Evolutionary conservation across 2,888 invertebrate genomes (phyloP), one percentile per base, ranked within the genome.

Genomic region (Cerastoderma edule): DNA sequence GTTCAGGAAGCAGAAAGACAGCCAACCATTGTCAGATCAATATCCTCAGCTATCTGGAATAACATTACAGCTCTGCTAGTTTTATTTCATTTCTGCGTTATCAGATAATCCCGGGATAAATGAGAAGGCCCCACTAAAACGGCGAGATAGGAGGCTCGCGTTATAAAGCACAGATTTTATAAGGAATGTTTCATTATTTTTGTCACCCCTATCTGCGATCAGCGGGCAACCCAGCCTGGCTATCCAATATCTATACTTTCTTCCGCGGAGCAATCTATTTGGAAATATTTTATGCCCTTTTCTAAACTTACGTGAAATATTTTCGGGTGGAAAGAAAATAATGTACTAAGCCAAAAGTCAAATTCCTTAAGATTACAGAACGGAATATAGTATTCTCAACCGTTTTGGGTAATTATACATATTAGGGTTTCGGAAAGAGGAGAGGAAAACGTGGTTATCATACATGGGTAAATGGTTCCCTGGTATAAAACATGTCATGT

Each of bases 381-480:
- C n/a, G n/a, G n/a, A n/a, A n/a, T n/a, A n/a, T n/a, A n/a, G n/a
- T n/a, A n/a, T n/a, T n/a, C n/a, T n/a, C n/a, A n/a, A n/a, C n/a
- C n/a, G n/a, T n/a, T n/a, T n/a, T n/a, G n/a, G n/a, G n/a, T n/a
- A n/a, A n/a, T n/a, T n/a, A n/a, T n/a, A n/a, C n/a, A n/a, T n/a
- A n/a, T n/a, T n/a, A n/a, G n/a, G n/a, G n/a, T n/a, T n/a, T n/a
- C n/a, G n/a, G n/a, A n/a, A n/a, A 53, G 50, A 50, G 24, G 50
- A 27, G 50, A 19, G 24, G 22, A n/a, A 10, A 50, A 24, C 50
- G 50, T 24, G 22, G 78, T 83, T 85, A 84, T 85, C 84, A 39
- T 66, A 56, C 67, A 77, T 66, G 78, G 80, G 81, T 83, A 85
- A 86, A 83, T 86, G 83, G 83, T 70, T 80, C 78, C 80, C 78